Conservation (phyloP, 2,113 vertebrate species). For the Tamias sibiricus region DNA sequence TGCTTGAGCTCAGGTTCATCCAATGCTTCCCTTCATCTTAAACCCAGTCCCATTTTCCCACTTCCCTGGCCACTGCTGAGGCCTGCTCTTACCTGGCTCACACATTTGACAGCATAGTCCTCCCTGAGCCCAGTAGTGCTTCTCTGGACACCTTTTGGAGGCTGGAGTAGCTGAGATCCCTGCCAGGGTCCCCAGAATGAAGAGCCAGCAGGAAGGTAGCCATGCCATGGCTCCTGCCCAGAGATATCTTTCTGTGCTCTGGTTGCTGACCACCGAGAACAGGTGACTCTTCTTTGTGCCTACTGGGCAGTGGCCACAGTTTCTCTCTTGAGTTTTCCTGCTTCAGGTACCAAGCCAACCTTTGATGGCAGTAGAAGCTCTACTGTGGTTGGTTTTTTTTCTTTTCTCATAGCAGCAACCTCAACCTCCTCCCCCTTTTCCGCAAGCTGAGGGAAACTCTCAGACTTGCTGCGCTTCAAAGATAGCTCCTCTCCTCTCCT, state of each 20-base stretch:
- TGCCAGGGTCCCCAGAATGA: slow-evolving; percentile 57
- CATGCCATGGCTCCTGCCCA: slow-evolving; percentile 48
- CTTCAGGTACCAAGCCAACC: not conserved
- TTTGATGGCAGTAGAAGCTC: not conserved
- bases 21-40: accelerated
- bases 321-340: not conserved
- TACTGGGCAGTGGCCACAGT: not conserved
- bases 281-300: not conserved
- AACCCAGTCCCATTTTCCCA: too few relatives aligned
- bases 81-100: slow-evolving; percentile 66
- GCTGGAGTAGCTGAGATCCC: slow-evolving; percentile 12
- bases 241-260: not conserved
- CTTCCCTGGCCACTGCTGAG: not conserved
- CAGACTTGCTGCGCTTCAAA: not conserved
- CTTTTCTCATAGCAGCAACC: not conserved
- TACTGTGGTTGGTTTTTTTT: slow-evolving; percentile 22
- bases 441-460: not conserved
- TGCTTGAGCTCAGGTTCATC: not conserved
- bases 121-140: slow-evolving; percentile 30
- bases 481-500: not conserved
- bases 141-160: slow-evolving; percentile 45
- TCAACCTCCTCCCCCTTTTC: slow-evolving; percentile 55
- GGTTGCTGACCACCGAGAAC: not conserved
- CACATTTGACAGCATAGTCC: slow-evolving; percentile 74
- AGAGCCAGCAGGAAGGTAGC: slow-evolving; percentile 64